A percentile compares a stretch with the other conserved stretches of the same genome.
phyloP scores from a whole-genome alignment of 1,140 invertebrate genomes.

The Macrotrachela quadricornifera region DNA sequence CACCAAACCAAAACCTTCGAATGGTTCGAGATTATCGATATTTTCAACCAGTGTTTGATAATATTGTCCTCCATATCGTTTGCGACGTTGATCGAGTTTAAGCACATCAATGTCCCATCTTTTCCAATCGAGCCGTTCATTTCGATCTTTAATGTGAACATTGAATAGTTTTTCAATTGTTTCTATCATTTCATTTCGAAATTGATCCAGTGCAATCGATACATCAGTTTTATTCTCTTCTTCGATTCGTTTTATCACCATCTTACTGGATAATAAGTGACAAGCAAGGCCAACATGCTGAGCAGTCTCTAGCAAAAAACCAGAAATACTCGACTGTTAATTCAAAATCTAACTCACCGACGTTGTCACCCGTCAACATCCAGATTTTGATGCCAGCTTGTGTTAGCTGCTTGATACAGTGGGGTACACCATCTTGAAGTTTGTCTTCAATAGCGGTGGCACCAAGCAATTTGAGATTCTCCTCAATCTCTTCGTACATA shows the following conservation, averaged over 20 bases:
- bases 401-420: conserved; percentile 56
- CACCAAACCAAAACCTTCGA: conserved; percentile 62
- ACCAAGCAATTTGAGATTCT: conserved; percentile 57
- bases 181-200: too few relatives aligned
- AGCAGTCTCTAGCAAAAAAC: conserved; percentile 51
- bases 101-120: too few relatives aligned
- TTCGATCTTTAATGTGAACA: too few relatives aligned
- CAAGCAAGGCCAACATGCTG: conserved; percentile 99
- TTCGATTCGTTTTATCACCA: background rate
- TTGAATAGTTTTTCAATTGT: too few relatives aligned
- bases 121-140: too few relatives aligned
- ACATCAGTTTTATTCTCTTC: too few relatives aligned
- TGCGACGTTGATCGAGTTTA: too few relatives aligned
- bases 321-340: too few relatives aligned
- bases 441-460: conserved; percentile 96
- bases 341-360: conserved; percentile 31
- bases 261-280: conserved; percentile 80
- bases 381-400: conserved; percentile 67
- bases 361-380: conserved; percentile 91
- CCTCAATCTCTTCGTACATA: conserved; percentile 74
- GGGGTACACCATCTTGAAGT: conserved; percentile 56
- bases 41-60: background rate
- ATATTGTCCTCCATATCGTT: too few relatives aligned
- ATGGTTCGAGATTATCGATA: background rate
- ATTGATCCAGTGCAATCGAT: too few relatives aligned